Evolutionary conservation across 37 sponge, comb jelly and placozoan genomes (phyloP), one percentile per base, ranked within the genome.

Genomic region (Agelas oroides): DNA sequence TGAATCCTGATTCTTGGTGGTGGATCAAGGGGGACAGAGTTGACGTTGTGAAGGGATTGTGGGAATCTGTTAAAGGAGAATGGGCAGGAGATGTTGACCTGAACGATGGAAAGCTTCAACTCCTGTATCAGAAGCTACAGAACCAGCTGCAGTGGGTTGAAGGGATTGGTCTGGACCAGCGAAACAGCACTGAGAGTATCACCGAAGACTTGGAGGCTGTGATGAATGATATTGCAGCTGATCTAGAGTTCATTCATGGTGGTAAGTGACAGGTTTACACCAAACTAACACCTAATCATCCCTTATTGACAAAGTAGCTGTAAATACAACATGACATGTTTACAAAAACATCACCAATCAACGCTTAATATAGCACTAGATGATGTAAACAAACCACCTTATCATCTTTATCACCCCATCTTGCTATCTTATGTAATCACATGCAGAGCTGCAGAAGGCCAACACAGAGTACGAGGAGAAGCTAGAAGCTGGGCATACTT

Each of bases 81-180:
- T 83, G 84, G 84, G n/a, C 65, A 27, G 84, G 75, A 65, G 84
- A 83, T 73, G 65, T 58, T 21, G 74, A 83, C 65, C 54, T 83
- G 32, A 83, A 73, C 61, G 75, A 83, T 36, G 53, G 66, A 1
- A 34, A 21, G 17, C 64, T 83, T 6, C 62, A 83, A 61, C n/a
- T 11, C 1, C 28, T 62, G 28, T 73, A 32, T 19, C 20, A 72
- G 16, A 15, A 71, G 46, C 61, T 39, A 8, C 2, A 39, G 1
- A 5, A 83, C 2, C 73, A 53, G 5, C 14, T 38, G 24, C 17
- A 83, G 20, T 38, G 17, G 24, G 21, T 60, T 17, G 65, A 17
- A 38, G 28, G 8, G 20, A 6, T 83, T 18, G 74, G 84, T 37
- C 25, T 56, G 11, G 14, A 17, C 1, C 14, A 72, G 23, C 20